These are phyloP conservation scores for Macropodus opercularis DNA, from an alignment of 2,797 vertebrate species.

Conservation along the genomic window DNA sequence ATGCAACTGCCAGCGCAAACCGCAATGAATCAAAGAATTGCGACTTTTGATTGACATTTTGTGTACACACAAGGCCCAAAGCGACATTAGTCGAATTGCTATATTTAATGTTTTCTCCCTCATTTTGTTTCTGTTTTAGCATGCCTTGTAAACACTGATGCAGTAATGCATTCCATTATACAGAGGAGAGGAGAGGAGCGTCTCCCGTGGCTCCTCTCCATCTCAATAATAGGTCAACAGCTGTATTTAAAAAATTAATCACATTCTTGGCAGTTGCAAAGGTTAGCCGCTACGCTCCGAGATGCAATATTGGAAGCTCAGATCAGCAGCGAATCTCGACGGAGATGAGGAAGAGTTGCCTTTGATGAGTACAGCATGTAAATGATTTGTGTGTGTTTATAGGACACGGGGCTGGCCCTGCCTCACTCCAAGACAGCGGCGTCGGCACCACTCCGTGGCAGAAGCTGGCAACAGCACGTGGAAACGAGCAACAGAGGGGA, in stretches of 20 bases:
- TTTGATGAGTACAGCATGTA: slow-evolving; percentile 88
- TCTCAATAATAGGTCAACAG: slow-evolving; percentile 90
- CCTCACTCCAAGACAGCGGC: slow-evolving; percentile 67
- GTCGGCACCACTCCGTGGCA: slow-evolving; percentile 71
- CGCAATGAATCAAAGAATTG: slow-evolving; percentile 74
- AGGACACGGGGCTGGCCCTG: slow-evolving; percentile 79
- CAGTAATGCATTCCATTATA: slow-evolving; percentile 84
- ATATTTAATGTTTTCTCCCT: slow-evolving; percentile 78
- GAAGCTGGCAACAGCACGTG: slow-evolving; percentile 69
- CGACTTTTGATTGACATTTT: slow-evolving; percentile 79
- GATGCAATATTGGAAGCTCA: slow-evolving; percentile 80
- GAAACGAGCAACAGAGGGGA: slow-evolving; percentile 55
- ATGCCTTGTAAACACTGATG: slow-evolving; percentile 86
- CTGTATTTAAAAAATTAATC: slow-evolving; percentile 90
- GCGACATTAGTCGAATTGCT: slow-evolving; percentile 79
- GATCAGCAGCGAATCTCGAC: slow-evolving; percentile 78
- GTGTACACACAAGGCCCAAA: slow-evolving; percentile 69
- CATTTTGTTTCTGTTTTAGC: slow-evolving; percentile 82
- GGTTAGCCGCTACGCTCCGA: slow-evolving; percentile 79
- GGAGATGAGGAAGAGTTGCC: slow-evolving; percentile 80
- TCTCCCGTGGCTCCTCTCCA: slow-evolving; percentile 79
- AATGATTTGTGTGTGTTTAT: slow-evolving; percentile 88
- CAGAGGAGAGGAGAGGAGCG: slow-evolving; percentile 68
- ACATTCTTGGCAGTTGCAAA: slow-evolving; percentile 86
- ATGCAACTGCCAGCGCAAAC: slow-evolving; percentile 71